phyloP scores from a whole-genome alignment of 2,113 vertebrate genomes.

The Acinonyx jubatus region DNA sequence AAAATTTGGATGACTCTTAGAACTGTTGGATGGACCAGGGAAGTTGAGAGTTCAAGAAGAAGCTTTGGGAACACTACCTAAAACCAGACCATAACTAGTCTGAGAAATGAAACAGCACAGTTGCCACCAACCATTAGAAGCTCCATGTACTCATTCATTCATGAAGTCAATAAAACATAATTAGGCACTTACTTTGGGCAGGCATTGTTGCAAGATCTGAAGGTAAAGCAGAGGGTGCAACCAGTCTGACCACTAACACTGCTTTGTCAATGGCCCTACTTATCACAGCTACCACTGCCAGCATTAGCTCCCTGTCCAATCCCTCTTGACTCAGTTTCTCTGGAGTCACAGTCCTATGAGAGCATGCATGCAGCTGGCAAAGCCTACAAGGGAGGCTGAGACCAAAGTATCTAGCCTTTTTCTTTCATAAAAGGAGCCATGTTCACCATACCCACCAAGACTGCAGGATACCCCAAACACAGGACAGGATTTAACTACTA shows the following conservation, averaged over 20 bases:
- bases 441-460: neutral
- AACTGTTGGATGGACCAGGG: neutral
- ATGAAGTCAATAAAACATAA: neutral
- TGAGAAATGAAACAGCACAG: neutral
- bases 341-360: neutral
- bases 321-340: neutral
- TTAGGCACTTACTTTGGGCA: neutral
- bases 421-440: neutral
- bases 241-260: neutral
- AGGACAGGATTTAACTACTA: neutral
- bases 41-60: neutral
- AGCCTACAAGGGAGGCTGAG: neutral
- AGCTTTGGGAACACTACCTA: neutral
- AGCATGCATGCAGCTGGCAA: neutral
- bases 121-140: neutral
- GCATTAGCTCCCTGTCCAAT: neutral
- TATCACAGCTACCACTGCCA: too few relatives aligned
- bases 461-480: neutral
- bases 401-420: neutral
- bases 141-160: neutral
- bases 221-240: neutral
- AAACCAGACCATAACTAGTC: neutral
- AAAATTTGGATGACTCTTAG: neutral
- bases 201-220: neutral
- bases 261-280: neutral